phyloP scores from a whole-genome alignment of 2,797 vertebrate genomes.

The Molothrus ater region DNA sequence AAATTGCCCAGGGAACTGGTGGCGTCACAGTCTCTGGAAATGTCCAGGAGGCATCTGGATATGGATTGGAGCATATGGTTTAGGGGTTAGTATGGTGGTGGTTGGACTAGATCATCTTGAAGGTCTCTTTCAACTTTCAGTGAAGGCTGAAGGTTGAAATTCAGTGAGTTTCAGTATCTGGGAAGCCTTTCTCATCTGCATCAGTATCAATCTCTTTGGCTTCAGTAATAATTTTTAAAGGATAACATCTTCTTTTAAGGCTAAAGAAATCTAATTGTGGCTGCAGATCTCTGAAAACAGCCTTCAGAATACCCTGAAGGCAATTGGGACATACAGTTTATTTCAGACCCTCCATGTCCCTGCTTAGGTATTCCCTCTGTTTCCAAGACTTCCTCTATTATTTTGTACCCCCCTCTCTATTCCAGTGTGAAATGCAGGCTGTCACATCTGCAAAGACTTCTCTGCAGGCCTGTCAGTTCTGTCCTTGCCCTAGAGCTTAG shows the following conservation, averaged over 20 bases:
- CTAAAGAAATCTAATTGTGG: not conserved
- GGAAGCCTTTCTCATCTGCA: not conserved
- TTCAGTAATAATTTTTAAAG: not conserved
- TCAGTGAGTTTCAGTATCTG: not conserved
- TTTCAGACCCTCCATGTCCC: not conserved
- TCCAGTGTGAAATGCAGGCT: not conserved
- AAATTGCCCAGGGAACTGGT: not conserved
- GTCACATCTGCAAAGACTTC: not conserved
- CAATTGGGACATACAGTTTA: rapidly evolving
- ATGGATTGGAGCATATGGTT: not conserved
- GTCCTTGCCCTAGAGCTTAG: not conserved
- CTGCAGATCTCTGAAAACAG: not conserved
- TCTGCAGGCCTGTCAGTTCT: not conserved
- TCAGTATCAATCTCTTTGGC: not conserved
- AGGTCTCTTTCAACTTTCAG: not conserved
- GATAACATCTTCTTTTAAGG: not conserved
- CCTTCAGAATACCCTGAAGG: not conserved
- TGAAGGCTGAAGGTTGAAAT: too few species aligned
- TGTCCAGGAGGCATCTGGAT: not conserved
- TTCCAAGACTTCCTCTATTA: not conserved
- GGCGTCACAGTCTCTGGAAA: not conserved
- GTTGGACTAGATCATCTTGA: not conserved
- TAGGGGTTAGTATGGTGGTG: not conserved
- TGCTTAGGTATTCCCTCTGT: not conserved
- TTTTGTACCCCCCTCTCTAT: not conserved